phyloP scores from a whole-genome alignment of 2,797 vertebrate genomes.

The Sebastes trivittatus region DNA sequence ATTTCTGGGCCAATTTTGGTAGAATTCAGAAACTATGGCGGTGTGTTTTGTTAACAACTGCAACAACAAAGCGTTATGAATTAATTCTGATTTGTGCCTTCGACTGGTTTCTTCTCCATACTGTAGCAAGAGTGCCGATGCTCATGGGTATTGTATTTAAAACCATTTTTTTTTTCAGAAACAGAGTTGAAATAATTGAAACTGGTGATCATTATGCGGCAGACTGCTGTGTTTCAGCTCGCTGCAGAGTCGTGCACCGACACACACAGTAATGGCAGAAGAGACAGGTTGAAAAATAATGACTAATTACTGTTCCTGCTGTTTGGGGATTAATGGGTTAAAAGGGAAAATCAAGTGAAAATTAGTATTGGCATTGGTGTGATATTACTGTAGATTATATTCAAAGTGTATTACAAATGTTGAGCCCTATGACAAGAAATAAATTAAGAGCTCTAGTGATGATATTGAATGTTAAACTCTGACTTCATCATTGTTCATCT shows the following conservation, averaged over 20 bases:
- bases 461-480: neutral
- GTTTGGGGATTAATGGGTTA: neutral
- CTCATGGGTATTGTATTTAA: neutral
- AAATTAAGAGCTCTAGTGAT: neutral
- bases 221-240: neutral
- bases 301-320: neutral
- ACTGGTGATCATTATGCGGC: neutral
- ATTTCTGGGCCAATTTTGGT: neutral
- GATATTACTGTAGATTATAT: neutral
- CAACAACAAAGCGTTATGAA: neutral
- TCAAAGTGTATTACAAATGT: neutral
- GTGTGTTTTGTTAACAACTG: neutral
- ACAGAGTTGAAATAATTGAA: neutral
- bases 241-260: neutral
- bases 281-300: neutral
- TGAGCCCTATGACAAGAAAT: neutral
- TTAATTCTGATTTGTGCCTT: neutral
- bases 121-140: neutral
- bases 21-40: neutral
- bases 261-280: neutral
- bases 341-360: neutral
- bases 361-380: neutral
- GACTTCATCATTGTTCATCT: neutral
- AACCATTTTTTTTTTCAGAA: neutral
- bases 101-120: neutral